Evolutionary conservation across 1,140 invertebrate species (phyloP), one percentile per base, ranked within the genome.

Genomic region (Sycobia sp.): DNA sequence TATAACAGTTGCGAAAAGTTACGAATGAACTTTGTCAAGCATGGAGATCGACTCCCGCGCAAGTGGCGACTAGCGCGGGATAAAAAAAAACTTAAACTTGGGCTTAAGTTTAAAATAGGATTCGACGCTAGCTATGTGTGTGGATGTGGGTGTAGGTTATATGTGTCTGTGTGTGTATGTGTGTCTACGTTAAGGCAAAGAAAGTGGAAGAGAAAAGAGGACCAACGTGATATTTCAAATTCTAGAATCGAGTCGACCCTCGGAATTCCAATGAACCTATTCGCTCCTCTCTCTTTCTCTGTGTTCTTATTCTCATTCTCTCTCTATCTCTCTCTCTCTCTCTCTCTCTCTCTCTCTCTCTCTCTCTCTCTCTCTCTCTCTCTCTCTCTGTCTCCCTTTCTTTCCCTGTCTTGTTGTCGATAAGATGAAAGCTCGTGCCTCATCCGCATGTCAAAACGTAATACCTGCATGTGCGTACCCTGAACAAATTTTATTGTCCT

Each of bases 201-300:
- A 18, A 14, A 4, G 22, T 3, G 2, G 22, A 14, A n/a, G 8
- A 27, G 44, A 46, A 46, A 46, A 3, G 44, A 22, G 44, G 23
- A 46, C n/a, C 23, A 46, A 54, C 14, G 53, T 50, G 55, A 38
- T 36, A 22, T 29, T 25, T 50, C 59, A 60, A 62, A 55, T 55
- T 44, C 39, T 44, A 34, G 54, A 44, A 56, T 56, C 1, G 54
- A 44, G 18, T 25, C 9, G 25, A n/a, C 14, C 54, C 39, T 14
- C 16, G 38, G 54, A 56, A 56, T 56, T 20, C 54, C 54, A 56
- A 56, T 56, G 54, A 56, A 56, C 39, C 36, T 44, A 56, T 39
- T 43, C 38, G 39, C 34, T 20, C 34, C n/a, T n/a, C n/a, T n/a
- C n/a, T n/a, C n/a, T n/a, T n/a, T n/a, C n/a, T n/a, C n/a, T n/a